Evolutionary conservation across 2,888 invertebrate genomes (phyloP).

Genomic region (Calliphora vomitoria): DNA sequence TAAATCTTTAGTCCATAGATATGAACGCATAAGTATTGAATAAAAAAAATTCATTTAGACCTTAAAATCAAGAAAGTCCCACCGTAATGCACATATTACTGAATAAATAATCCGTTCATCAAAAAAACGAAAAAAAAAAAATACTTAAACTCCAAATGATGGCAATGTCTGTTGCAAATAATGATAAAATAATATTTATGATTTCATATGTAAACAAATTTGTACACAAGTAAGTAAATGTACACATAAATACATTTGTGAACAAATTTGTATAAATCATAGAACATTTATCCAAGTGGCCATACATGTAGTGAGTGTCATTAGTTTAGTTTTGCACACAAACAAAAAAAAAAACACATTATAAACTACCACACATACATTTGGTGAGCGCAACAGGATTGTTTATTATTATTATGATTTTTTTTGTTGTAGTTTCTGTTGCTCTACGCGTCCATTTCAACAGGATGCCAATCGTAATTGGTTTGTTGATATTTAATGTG

Average conservation of each 20-base stretch:
- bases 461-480: conserved; percentile 67
- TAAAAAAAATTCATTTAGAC: no score
- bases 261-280: not conserved
- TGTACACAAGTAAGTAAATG: not conserved
- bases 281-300: not conserved
- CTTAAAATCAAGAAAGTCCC: no score
- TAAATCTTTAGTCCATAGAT: no score
- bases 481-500: conserved; percentile 66
- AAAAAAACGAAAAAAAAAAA: no score
- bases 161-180: not conserved
- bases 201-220: not conserved
- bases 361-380: conserved; percentile 20
- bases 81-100: no score
- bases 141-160: not conserved
- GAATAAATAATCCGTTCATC: no score
- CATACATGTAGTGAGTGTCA: conserved; percentile 10
- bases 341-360: conserved; percentile 21
- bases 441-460: conserved; percentile 33
- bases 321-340: no score
- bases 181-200: not conserved
- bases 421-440: not conserved
- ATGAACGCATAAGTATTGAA: no score
- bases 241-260: not conserved
- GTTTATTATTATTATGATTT: conserved; percentile 9
- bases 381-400: conserved; percentile 8